phyloP scores from a whole-genome alignment of 2,888 invertebrate species.

The Drosophila mimetica region DNA sequence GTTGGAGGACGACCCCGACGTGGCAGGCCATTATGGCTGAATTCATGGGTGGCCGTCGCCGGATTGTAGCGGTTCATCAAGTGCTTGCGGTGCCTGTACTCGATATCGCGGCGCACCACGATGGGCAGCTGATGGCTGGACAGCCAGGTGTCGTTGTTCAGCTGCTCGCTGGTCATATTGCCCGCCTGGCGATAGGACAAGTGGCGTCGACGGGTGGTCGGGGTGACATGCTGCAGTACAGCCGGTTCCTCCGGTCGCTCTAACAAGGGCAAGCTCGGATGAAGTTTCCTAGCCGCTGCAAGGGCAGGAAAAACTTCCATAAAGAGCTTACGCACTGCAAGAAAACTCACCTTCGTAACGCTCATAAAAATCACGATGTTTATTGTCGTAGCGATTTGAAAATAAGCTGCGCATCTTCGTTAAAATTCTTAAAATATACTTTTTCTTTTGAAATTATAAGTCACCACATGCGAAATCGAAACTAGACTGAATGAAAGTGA shows the following conservation, averaged over 20 bases:
- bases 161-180: slow-evolving; percentile 8
- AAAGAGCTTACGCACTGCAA: background rate
- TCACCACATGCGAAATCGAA: no score
- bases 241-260: slow-evolving; percentile 26
- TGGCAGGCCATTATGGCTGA: slow-evolving; percentile 19
- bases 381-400: slow-evolving; percentile 33
- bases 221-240: background rate
- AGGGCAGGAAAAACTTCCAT: background rate
- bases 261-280: slow-evolving; percentile 15
- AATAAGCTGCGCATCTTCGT: slow-evolving; percentile 33
- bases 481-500: no score
- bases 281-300: slow-evolving; percentile 15
- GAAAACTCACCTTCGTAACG: slow-evolving; percentile 29
- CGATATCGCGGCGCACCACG: slow-evolving; percentile 17
- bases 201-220: background rate
- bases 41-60: slow-evolving; percentile 14
- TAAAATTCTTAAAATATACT: no score
- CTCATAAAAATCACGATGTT: slow-evolving; percentile 27
- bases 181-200: background rate
- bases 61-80: slow-evolving; percentile 28
- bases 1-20: slow-evolving; percentile 26
- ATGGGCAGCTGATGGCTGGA: slow-evolving; percentile 15
- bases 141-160: slow-evolving; percentile 15
- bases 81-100: background rate
- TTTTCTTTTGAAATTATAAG: no score